These are phyloP conservation scores for Gobio occitaniae DNA, from an alignment of 2,797 vertebrate genomes.

Conservation along the genomic window DNA sequence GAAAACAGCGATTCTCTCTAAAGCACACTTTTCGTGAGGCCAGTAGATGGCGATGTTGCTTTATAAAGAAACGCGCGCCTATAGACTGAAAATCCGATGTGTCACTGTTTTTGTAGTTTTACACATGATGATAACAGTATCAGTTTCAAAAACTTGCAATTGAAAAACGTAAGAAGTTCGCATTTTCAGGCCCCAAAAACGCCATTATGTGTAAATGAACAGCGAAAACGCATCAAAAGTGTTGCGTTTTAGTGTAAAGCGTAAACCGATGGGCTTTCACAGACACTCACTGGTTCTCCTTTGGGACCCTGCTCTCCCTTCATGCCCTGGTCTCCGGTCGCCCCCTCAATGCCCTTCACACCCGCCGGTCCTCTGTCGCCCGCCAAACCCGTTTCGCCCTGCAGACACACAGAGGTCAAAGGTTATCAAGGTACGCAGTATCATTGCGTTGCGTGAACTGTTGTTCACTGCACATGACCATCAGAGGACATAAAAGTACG, in stretches of 20 bases:
- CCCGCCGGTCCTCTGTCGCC: constrained; percentile 87
- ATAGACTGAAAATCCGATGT: no score
- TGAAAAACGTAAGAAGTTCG: no score
- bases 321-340: constrained; percentile 88
- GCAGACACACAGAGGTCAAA: constrained; percentile 35
- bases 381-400: constrained; percentile 89
- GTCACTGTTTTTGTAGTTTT: no score
- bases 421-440: neutral
- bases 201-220: neutral
- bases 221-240: neutral
- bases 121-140: no score
- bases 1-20: no score
- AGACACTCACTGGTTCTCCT: constrained; percentile 85
- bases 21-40: no score
- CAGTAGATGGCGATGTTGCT: no score
- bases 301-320: constrained; percentile 85
- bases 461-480: neutral
- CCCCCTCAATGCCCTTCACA: constrained; percentile 83
- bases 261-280: neutral
- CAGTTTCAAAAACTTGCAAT: no score
- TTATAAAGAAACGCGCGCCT: no score
- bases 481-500: neutral
- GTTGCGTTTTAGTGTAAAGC: neutral
- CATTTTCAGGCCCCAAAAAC: no score
- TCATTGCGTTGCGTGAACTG: neutral